phyloP scores from a whole-genome alignment of 2,888 invertebrate genomes.

The Lasiommata megera region DNA sequence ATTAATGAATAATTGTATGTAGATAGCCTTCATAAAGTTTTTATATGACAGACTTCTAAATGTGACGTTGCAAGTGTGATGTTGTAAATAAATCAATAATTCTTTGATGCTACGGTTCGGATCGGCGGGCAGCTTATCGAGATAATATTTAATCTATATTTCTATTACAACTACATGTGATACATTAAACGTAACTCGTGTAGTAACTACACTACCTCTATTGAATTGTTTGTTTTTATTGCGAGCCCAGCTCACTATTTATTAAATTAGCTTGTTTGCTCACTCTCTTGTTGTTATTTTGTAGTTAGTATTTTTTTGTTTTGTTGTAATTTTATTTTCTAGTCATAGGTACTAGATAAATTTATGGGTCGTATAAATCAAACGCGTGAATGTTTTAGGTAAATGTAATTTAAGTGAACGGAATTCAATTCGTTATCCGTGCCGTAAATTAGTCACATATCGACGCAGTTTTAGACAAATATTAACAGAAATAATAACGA shows the following conservation, averaged over 20 bases:
- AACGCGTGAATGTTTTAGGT: slow-evolving; percentile 46
- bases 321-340: slow-evolving; percentile 51
- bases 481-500: slow-evolving; percentile 36
- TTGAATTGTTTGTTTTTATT: slow-evolving; percentile 49
- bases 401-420: slow-evolving; percentile 45
- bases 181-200: slow-evolving; percentile 59
- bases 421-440: slow-evolving; percentile 55
- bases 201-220: slow-evolving; percentile 78
- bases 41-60: slow-evolving; percentile 74
- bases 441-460: slow-evolving; percentile 62
- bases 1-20: slow-evolving; percentile 57
- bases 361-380: slow-evolving; percentile 43
- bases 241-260: slow-evolving; percentile 71
- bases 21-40: slow-evolving; percentile 71
- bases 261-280: slow-evolving; percentile 53
- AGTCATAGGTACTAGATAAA: slow-evolving; percentile 57
- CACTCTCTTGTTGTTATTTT: slow-evolving; percentile 56
- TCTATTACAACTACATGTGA: slow-evolving; percentile 56
- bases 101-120: slow-evolving; percentile 42
- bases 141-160: slow-evolving; percentile 45
- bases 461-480: slow-evolving; percentile 52
- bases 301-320: slow-evolving; percentile 42
- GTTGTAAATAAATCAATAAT: slow-evolving; percentile 66
- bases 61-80: slow-evolving; percentile 79
- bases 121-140: slow-evolving; percentile 41